A percentile compares a stretch with the other conserved stretches of the same genome.
Evolutionary conservation across 1,140 invertebrate species (phyloP).

Genomic region (Adoxophyes honmai): DNA sequence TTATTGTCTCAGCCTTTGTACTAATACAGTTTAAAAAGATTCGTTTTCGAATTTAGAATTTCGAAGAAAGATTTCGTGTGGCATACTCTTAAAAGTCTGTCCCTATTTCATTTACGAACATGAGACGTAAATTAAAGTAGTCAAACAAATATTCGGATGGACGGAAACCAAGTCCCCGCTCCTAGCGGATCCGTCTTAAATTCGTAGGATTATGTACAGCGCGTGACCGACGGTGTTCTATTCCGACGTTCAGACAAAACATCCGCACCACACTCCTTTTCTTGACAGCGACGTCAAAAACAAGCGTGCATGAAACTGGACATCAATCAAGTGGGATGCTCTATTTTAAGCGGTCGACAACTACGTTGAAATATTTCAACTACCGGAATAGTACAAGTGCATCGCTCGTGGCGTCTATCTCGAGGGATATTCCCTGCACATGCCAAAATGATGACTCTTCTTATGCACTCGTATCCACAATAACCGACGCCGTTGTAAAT

Average conservation of each 20-base stretch:
- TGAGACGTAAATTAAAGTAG: constrained; percentile 12
- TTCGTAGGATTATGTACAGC: constrained; percentile 56
- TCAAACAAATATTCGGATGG: too few relatives aligned
- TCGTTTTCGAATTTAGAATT: too few relatives aligned
- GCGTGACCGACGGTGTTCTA: constrained; percentile 38
- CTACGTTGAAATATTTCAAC: constrained; percentile 19
- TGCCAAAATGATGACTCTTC: too few relatives aligned
- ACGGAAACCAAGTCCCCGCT: constrained; percentile 43
- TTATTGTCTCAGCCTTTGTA: too few relatives aligned
- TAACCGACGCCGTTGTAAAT: too few relatives aligned
- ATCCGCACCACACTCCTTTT: constrained; percentile 56
- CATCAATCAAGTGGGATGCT: constrained; percentile 64
- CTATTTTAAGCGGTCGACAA: constrained; percentile 51
- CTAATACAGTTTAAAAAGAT: too few relatives aligned
- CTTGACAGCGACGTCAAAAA: constrained; percentile 64
- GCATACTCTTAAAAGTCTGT: too few relatives aligned
- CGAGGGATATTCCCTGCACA: too few relatives aligned
- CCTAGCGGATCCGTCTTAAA: constrained; percentile 41
- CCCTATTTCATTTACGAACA: too few relatives aligned
- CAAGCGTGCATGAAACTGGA: constrained; percentile 55
- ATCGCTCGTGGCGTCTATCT: background rate
- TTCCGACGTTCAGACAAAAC: constrained; percentile 54
- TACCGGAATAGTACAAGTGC: constrained; percentile 12
- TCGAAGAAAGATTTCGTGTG: too few relatives aligned
- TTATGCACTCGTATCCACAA: too few relatives aligned